Percentiles rank a stretch among this genome's conserved stretches.
Evolutionary conservation across 2,113 vertebrate species (phyloP).

Genomic region (Pelusios castaneus): DNA sequence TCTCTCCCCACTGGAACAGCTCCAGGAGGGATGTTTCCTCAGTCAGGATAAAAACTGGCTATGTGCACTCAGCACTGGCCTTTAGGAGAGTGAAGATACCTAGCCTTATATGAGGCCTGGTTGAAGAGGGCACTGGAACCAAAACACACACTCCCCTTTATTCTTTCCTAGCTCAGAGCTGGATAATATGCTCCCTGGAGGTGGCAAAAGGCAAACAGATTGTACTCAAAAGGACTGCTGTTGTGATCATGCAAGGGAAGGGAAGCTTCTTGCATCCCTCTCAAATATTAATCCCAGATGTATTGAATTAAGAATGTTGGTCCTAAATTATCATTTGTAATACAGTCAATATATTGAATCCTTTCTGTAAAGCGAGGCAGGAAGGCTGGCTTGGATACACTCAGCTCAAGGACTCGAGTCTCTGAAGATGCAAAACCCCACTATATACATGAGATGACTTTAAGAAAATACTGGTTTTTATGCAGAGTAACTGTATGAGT

Average conservation of each 20-base stretch:
- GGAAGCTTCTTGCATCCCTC: not conserved
- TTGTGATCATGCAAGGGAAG: not conserved
- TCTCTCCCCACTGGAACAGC: not conserved
- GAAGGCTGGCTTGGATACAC: not conserved
- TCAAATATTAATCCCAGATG: not conserved
- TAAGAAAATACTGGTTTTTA: not conserved
- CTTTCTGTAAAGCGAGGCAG: not conserved
- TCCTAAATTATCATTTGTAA: not conserved
- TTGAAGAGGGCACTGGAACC: not conserved
- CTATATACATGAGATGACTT: not conserved
- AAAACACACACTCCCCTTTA: not conserved
- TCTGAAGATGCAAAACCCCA: not conserved
- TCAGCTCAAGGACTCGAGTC: not conserved
- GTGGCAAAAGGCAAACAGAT: not conserved
- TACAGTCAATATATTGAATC: not conserved
- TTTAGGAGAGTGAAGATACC: not conserved
- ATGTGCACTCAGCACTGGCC: not conserved
- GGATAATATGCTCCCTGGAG: not conserved
- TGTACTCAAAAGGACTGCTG: not conserved
- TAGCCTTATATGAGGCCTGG: not conserved
- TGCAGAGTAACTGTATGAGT: not conserved
- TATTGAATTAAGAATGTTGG: not conserved
- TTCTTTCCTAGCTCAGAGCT: not conserved
- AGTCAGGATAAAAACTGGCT: no score
- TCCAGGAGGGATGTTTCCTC: not conserved